Percentiles rank a stretch among this genome's conserved stretches.
Conservation (phyloP, 2,797 vertebrate genomes). For the Limosa lapponica region DNA sequence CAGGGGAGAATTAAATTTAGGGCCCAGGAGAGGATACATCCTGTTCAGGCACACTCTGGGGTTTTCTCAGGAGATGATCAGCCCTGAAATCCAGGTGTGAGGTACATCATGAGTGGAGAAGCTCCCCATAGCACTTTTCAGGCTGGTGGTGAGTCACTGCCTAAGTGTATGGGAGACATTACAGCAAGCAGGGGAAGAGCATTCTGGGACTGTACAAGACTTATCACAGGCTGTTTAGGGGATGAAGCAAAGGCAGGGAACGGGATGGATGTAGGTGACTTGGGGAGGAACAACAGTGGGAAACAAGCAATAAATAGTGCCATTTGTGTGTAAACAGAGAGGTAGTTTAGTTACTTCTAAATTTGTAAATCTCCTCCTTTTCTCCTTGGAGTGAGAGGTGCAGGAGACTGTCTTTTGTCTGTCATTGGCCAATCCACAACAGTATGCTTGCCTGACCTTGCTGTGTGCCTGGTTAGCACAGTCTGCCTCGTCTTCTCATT, state of each 20-base stretch:
- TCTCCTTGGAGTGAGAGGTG: too few relatives aligned
- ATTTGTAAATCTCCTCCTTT: too few relatives aligned
- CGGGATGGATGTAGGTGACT: background rate
- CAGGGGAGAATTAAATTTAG: background rate
- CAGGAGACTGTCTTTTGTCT: too few relatives aligned
- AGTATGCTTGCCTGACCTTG: too few relatives aligned
- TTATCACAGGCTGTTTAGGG: background rate
- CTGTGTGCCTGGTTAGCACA: too few relatives aligned
- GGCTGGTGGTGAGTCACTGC: background rate
- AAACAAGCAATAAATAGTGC: too few relatives aligned
- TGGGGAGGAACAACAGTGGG: background rate
- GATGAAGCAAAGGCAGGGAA: background rate
- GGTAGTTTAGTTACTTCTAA: too few relatives aligned
- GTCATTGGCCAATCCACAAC: too few relatives aligned
- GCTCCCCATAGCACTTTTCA: background rate
- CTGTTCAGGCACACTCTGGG: background rate
- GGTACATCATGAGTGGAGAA: background rate
- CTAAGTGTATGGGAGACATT: background rate
- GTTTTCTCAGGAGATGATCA: background rate
- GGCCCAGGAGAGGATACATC: background rate
- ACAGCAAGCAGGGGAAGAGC: background rate
- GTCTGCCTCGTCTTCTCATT: too few relatives aligned
- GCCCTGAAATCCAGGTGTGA: background rate
- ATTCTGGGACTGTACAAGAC: background rate
- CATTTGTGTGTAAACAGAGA: too few relatives aligned